These are phyloP conservation scores for Pseudomugil tenellus DNA, from an alignment of 2,797 vertebrate species.

Conservation along the genomic window DNA sequence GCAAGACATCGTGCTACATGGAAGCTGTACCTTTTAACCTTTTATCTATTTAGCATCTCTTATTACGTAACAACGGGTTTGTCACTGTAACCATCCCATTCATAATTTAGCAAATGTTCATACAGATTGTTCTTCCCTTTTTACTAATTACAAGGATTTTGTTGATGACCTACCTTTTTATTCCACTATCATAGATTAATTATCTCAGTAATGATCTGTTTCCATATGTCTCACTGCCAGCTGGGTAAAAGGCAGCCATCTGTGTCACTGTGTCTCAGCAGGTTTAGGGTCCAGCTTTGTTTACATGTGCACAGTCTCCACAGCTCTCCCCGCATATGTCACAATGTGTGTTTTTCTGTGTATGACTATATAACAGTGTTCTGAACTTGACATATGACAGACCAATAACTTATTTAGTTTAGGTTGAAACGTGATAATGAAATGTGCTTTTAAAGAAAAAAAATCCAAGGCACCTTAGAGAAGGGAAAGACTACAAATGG, in stretches of 20 bases:
- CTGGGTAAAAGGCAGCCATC: slow-evolving; percentile 49
- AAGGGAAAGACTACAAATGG: not conserved
- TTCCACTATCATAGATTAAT: slow-evolving; percentile 23
- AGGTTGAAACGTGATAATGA: not conserved
- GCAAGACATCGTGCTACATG: too few species aligned
- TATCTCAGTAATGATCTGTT: slow-evolving; percentile 47
- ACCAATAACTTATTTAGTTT: not conserved
- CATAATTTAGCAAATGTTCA: not conserved
- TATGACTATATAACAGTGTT: slow-evolving; percentile 15
- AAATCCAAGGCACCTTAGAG: not conserved
- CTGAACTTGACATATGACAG: slow-evolving; percentile 39
- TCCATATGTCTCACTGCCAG: slow-evolving; percentile 44
- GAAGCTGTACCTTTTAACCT: too few species aligned
- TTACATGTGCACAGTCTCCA: slow-evolving; percentile 21
- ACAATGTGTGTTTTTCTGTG: not conserved
- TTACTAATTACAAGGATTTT: not conserved
- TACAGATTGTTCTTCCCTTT: not conserved
- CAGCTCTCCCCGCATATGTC: slow-evolving; percentile 41
- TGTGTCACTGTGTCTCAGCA: slow-evolving; percentile 49
- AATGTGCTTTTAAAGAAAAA: not conserved
- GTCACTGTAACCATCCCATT: not conserved
- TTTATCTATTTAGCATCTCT: not conserved
- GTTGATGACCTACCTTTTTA: slow-evolving; percentile 28
- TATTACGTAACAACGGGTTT: not conserved
- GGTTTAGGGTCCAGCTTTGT: slow-evolving; percentile 45